Base-by-base conservation (phyloP, 2,797 vertebrate genomes). In the Pachyuromys duprasi region DNA sequence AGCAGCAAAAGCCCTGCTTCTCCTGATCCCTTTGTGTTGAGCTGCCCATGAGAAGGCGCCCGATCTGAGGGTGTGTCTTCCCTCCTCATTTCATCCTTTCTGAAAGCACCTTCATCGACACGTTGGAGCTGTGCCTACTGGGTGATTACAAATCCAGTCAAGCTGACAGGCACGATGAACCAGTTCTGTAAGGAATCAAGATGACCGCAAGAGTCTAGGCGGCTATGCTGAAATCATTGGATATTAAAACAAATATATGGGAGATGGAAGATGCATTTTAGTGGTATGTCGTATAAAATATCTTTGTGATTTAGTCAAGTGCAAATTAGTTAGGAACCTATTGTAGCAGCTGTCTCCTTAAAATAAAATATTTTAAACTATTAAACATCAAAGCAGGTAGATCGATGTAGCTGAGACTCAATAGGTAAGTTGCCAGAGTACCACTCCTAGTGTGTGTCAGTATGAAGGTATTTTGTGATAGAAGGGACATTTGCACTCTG, bases 221-320 rank as follows among this genome's bases (percentile, higher is more conserved):
- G 55, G 28, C 45, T 81, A n/a, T 33, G 75, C 45, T 36, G 72
- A 65, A 96, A 91, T n/a, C 55, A 87, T 33, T 28, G 15, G 74
- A 60, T 42, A 57, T 31, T 49, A n/a, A 69, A 63, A 24, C 8
- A 45, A 33, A 20, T 17, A 78, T 49, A 49, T 49, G 49, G 49
- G 39, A 63, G 14, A 74, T 33, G 70, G 22, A 69, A 90, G 79
- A 76, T 49, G 24, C 90, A 31, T 90, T 80, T 95, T 89, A 69
- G 49, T 15, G 60, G 22, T 74, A 36, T 92, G 49, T 57, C 60
- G 42, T 24, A 14, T 93, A 9, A 81, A 88, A 8, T 78, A 60
- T 62, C 14, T 95, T 80, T 74, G 39, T 75, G 42, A 93, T 89
- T 86, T 69, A 33, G 12, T 89, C 60, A 69, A 86, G 33, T 79